Evolutionary conservation across 1,140 invertebrate genomes (phyloP), one percentile per base, ranked within the genome.

Genomic region (Atta texana): DNA sequence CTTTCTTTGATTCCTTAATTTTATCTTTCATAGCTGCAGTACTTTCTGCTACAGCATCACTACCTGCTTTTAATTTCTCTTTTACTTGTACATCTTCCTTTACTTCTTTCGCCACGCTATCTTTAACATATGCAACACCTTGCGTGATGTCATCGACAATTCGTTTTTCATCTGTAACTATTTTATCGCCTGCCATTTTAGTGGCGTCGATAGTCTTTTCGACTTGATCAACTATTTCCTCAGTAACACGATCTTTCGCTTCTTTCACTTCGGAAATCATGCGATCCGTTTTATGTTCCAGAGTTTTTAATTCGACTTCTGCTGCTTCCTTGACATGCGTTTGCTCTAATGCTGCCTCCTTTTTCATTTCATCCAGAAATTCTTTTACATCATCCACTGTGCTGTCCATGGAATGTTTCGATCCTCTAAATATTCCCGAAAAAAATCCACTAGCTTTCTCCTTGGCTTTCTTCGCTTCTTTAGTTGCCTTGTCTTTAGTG

Each of bases 381-480:
- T 91, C 89, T 34, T 88, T 89, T 10, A 77, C 78, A 21, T 92
- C 90, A 18, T 91, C 86, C 1, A 66, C 21, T 39, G 82, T 8
- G 49, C 82, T 86, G n/a, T 92, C 89, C 1, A 68, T 81, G 8
- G 86, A 59, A 55, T 90, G 80, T 87, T 93, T 92, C 1, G 86
- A 82, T 63, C 90, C 87, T 71, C 80, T 92, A 68, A 92, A 91
- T 68, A 92, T 90, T 55, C 89, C 85, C 12, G 88, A 86, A n/a
- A 91, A 88, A 55, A 91, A 90, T 6, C 87, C 86, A 51, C 78
- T 55, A 10, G 75, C 39, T 66, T 89, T 88, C 5, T 88, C 89
- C n/a, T 89, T 85, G 2, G 53, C 74, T 78, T 91, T 90, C 28
- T 69, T 86, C 85, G 49, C 39, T 69, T 77, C 66, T 55, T 88